A percentile compares a stretch with the other conserved stretches of the same genome.
Conservation (phyloP, 2,888 invertebrate species). For the Epirrhoe alternata region DNA sequence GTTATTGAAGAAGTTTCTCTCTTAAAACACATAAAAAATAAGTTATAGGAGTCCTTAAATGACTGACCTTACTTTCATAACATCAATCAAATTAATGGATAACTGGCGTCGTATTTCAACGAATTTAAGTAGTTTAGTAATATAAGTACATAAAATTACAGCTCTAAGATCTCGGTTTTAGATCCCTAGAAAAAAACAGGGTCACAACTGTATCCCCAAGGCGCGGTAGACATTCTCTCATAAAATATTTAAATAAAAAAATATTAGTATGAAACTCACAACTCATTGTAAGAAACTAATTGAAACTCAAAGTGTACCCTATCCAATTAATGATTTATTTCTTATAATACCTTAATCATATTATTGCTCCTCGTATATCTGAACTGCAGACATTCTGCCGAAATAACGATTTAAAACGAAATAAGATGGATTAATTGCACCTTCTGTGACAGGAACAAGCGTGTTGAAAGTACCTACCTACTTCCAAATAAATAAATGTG, state of each 20-base stretch:
- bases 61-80: constrained; percentile 1
- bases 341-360: not conserved
- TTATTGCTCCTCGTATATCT: not conserved
- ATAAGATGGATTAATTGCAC: constrained; percentile 24
- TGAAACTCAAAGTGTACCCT: not conserved
- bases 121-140: not conserved
- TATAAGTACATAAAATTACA: too few relatives aligned
- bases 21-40: constrained; percentile 5
- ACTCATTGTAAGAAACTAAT: too few relatives aligned
- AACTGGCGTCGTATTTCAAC: not conserved
- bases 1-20: constrained; percentile 12
- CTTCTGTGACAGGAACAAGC: constrained; percentile 34
- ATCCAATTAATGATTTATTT: not conserved
- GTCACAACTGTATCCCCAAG: too few relatives aligned
- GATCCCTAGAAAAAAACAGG: too few relatives aligned
- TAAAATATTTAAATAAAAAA: too few relatives aligned
- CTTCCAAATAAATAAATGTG: constrained; percentile 39
- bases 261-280: too few relatives aligned
- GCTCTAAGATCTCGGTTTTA: too few relatives aligned
- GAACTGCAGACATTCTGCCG: constrained; percentile 6
- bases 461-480: constrained; percentile 40
- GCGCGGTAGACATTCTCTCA: too few relatives aligned
- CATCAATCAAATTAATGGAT: constrained; percentile 1
- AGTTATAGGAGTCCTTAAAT: constrained; percentile 8
- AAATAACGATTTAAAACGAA: constrained; percentile 22